Conservation (phyloP, 2,113 vertebrate genomes). For the Nestor notabilis region DNA sequence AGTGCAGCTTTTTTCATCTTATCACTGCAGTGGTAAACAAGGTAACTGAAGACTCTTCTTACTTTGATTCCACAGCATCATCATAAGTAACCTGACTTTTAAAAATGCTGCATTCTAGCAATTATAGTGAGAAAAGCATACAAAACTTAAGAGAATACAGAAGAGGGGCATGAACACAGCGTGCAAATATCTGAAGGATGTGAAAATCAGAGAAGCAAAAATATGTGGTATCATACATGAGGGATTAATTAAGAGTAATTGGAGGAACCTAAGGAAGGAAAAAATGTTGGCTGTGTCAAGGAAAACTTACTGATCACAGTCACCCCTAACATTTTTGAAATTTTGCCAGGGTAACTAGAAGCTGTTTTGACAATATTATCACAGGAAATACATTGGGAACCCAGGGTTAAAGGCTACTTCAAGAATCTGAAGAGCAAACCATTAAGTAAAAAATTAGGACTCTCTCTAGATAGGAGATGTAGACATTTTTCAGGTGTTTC, state of each 20-base stretch:
- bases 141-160: neutral
- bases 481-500: neutral
- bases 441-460: neutral
- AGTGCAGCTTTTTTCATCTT: neutral
- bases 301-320: neutral
- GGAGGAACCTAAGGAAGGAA: conserved; percentile 8
- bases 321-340: neutral
- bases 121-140: neutral
- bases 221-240: neutral
- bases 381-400: conserved; percentile 13
- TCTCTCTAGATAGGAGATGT: neutral
- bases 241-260: conserved; percentile 38
- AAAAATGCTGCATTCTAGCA: neutral
- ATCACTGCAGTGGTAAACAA: neutral
- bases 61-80: neutral
- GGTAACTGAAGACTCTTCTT: neutral
- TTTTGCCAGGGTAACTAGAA: conserved; percentile 22
- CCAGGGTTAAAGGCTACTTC: neutral
- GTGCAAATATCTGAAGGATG: conserved; percentile 16
- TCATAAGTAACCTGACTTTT: neutral
- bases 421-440: neutral
- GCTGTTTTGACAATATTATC: neutral
- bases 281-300: neutral
- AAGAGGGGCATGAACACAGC: neutral
- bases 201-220: neutral